These are phyloP conservation scores for Coreius guichenoti DNA, from an alignment of 2,797 vertebrate species.

Conservation along the genomic window DNA sequence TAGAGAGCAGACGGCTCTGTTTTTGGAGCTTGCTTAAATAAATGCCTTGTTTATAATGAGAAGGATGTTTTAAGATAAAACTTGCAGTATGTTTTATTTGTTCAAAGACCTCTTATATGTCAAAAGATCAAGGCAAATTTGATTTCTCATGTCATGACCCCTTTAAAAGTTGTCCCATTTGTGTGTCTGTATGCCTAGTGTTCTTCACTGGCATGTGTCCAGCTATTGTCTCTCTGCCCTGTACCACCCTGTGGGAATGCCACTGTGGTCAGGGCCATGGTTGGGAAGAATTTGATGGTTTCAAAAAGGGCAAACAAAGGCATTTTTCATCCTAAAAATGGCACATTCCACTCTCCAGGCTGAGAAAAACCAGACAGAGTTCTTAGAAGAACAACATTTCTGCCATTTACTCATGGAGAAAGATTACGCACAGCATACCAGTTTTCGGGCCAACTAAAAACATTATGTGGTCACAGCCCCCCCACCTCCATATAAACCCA, in stretches of 20 bases:
- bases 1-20: neutral
- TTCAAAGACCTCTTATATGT: neutral
- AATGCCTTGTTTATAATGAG: neutral
- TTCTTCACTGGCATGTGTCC: slow-evolving; percentile 53
- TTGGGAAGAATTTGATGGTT: slow-evolving; percentile 50
- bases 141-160: neutral
- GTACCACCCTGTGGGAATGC: slow-evolving; percentile 70
- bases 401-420: slow-evolving; percentile 43
- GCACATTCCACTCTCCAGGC: slow-evolving; percentile 41
- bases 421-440: slow-evolving; percentile 44
- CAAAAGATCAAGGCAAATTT: neutral
- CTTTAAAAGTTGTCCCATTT: neutral
- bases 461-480: slow-evolving; percentile 53
- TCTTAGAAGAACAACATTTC: slow-evolving; percentile 42
- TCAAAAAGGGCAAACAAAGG: slow-evolving; percentile 57
- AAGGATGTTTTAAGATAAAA: neutral
- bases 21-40: neutral
- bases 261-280: slow-evolving; percentile 69
- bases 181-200: slow-evolving; percentile 4
- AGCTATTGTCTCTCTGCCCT: slow-evolving; percentile 58
- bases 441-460: slow-evolving; percentile 53
- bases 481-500: slow-evolving; percentile 14
- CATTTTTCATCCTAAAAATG: slow-evolving; percentile 66
- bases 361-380: slow-evolving; percentile 56
- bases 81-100: neutral